Conservation (phyloP, 2,888 invertebrate genomes). For the Parapristionchus giblindavisi region DNA sequence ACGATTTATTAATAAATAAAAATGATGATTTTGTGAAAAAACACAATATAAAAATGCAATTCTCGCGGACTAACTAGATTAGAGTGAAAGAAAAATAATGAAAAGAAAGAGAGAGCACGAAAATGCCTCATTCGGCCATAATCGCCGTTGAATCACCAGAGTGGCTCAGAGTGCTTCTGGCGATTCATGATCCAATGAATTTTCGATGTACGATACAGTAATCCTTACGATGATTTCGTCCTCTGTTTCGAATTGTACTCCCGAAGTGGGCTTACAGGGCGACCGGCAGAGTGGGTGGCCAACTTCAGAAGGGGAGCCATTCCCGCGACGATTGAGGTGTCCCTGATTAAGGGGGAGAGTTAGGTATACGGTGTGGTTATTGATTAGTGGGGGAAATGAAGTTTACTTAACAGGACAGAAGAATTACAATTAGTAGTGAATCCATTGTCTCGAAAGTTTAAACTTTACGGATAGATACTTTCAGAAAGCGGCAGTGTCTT, state of each 20-base stretch:
- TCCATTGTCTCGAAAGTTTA: no score
- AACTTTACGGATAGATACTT: no score
- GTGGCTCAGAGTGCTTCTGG: no score
- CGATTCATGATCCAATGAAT: neutral
- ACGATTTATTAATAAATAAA: no score
- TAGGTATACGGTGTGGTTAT: neutral
- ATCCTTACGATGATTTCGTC: slow-evolving; percentile 11
- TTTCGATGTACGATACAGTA: neutral
- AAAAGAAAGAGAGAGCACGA: no score
- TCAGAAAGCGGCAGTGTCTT: no score
- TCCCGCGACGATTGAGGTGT: slow-evolving; percentile 64
- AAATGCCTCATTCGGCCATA: no score
- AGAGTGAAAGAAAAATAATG: no score
- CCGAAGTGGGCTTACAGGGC: slow-evolving; percentile 30
- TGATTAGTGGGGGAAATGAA: neutral
- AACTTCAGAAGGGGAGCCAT: slow-evolving; percentile 60
- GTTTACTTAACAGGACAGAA: neutral
- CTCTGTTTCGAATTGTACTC: slow-evolving; percentile 34
- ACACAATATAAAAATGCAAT: no score
- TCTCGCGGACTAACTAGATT: no score
- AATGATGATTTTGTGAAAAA: no score
- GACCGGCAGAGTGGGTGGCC: slow-evolving; percentile 41
- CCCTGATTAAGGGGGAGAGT: slow-evolving; percentile 42
- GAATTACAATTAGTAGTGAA: neutral
- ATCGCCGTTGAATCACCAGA: no score